These are phyloP conservation scores for Diarsia mendica DNA, from an alignment of 2,888 invertebrate genomes.

Conservation along the genomic window DNA sequence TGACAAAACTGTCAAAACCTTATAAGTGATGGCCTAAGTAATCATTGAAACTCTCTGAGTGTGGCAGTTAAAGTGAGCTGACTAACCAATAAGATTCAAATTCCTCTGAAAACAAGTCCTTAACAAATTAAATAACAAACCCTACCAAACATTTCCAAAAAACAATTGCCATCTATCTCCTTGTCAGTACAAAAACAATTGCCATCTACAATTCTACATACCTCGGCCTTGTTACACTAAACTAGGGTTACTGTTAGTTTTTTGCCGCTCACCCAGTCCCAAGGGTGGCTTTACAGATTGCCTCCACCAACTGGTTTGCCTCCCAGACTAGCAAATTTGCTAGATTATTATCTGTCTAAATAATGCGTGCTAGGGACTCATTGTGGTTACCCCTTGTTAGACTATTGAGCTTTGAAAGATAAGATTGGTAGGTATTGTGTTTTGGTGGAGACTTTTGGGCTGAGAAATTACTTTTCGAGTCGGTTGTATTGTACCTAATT, in stretches of 20 bases:
- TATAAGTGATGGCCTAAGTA: too few species aligned
- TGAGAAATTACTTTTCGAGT: neutral
- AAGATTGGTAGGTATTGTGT: conserved; percentile 16
- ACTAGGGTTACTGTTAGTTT: conserved; percentile 39
- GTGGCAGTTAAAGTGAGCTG: too few species aligned
- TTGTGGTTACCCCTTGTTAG: conserved; percentile 35
- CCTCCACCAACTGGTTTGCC: conserved; percentile 38
- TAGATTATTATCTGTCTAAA: conserved; percentile 74
- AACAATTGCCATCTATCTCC: neutral
- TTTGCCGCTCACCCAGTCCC: conserved; percentile 50
- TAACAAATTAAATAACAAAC: conserved; percentile 15
- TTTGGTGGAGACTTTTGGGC: neutral
- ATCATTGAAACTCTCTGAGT: too few species aligned
- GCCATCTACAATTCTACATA: neutral
- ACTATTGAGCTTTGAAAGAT: conserved; percentile 33
- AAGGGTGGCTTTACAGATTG: conserved; percentile 51
- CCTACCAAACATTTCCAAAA: neutral
- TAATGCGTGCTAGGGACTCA: conserved; percentile 73
- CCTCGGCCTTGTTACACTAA: neutral
- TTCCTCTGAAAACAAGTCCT: neutral
- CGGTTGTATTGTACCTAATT: neutral
- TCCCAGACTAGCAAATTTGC: conserved; percentile 72
- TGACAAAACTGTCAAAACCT: too few species aligned
- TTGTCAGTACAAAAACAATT: conserved; percentile 27
- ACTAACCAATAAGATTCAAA: too few species aligned